These are phyloP conservation scores for Schlechtendalia chinensis DNA, from an alignment of 1,140 invertebrate species.

Conservation along the genomic window DNA sequence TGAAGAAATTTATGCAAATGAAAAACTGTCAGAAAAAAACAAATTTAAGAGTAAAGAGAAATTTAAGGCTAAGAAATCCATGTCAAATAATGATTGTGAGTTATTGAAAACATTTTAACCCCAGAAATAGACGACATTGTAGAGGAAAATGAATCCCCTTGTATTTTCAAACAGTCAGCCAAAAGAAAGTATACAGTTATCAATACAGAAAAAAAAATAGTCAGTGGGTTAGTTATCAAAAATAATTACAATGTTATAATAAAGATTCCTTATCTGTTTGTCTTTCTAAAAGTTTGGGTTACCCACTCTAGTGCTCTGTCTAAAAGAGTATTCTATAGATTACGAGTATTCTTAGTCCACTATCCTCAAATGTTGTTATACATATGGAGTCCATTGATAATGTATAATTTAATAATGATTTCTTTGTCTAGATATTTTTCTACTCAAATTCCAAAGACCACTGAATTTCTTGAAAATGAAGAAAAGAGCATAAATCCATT, in stretches of 20 bases:
- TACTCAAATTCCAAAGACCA: neutral
- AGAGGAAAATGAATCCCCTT: neutral
- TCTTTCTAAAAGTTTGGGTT: no score
- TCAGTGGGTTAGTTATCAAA: slow-evolving; percentile 30
- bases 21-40: neutral
- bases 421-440: slow-evolving; percentile 27
- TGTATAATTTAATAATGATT: neutral
- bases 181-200: slow-evolving; percentile 40
- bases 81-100: neutral
- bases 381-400: no score
- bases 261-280: no score
- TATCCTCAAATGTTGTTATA: no score
- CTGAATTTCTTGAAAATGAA: neutral
- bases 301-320: no score
- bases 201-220: slow-evolving; percentile 30
- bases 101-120: neutral
- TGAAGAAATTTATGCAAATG: slow-evolving; percentile 37
- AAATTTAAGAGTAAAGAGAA: neutral
- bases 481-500: slow-evolving; percentile 34
- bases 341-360: no score
- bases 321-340: no score
- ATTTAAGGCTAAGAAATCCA: neutral
- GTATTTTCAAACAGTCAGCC: neutral
- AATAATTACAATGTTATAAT: neutral
- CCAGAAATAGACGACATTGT: neutral